Evolutionary conservation across 2,113 vertebrate species (phyloP).

Genomic region (Larimichthys polyactis): DNA sequence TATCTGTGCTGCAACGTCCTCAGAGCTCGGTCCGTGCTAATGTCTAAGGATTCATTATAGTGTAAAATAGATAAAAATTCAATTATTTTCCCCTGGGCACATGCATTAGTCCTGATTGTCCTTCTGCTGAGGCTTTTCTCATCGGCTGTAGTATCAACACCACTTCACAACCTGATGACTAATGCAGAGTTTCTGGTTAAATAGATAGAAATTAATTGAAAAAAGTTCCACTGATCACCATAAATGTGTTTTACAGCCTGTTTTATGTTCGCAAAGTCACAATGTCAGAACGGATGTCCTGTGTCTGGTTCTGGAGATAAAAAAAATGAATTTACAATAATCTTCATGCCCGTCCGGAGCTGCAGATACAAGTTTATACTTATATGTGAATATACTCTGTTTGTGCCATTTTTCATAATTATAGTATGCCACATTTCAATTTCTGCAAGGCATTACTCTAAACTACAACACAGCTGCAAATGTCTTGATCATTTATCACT

Average conservation of each 20-base stretch:
- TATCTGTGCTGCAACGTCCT: conserved; percentile 63
- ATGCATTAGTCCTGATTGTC: conserved; percentile 64
- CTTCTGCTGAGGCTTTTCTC: conserved; percentile 47
- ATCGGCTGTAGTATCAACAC: conserved; percentile 54
- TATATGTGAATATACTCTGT: neutral
- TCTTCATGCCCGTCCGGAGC: neutral
- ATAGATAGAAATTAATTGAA: conserved; percentile 50
- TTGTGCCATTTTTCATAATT: neutral
- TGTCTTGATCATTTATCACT: neutral
- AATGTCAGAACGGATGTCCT: neutral
- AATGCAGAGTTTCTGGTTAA: conserved; percentile 44
- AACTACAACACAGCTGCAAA: neutral
- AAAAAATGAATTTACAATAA: conserved; percentile 1
- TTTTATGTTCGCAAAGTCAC: conserved; percentile 19
- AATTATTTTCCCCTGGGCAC: conserved; percentile 74
- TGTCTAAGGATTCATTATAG: conserved; percentile 76
- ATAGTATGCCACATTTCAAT: neutral
- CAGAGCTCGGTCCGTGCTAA: conserved; percentile 49
- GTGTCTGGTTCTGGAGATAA: conserved; percentile 51
- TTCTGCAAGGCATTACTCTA: neutral
- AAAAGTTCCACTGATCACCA: conserved; percentile 29
- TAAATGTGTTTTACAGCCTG: conserved; percentile 37
- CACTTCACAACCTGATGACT: conserved; percentile 48
- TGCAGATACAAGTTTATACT: neutral
- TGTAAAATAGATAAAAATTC: conserved; percentile 80